Base-by-base conservation (phyloP, 2,888 invertebrate genomes). In the Micoletzkya japonica region DNA sequence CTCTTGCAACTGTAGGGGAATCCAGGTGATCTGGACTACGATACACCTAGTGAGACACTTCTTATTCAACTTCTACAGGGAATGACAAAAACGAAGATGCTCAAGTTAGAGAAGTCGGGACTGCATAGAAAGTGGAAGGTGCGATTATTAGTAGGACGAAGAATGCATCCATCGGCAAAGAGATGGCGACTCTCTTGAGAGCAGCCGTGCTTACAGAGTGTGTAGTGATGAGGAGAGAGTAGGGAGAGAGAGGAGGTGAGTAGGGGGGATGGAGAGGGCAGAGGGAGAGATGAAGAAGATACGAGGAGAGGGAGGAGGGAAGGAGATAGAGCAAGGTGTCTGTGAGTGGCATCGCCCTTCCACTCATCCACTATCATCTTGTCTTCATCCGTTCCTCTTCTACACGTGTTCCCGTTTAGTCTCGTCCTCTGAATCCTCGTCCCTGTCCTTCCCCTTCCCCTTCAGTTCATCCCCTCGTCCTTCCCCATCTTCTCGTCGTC, bases 341-440 rank as follows among this genome's bases (percentile, higher is more conserved):
- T 26, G 58, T 39, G 44, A 59, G 59, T 59, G 59, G 39, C 59
- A n/a, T 26, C 37, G 58, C 58, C 37, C 59, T 39, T 30, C 59
- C 32, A 10, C n/a, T n/a, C n/a, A n/a, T n/a, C 20, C 14, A 14
- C 44, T 20, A 44, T 44, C 14, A 14, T 20, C 44, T 14, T 44
- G 44, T 44, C 44, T 44, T 50, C 50, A 50, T 63, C 63, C 50
- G 32, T 32, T 32, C 34, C 32, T 26, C 30, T 61, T 36, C 58
- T n/a, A n/a, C 63, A 63, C 50, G 32, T 63, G 63, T 63, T 63
- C 50, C 49, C 24, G 34, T 63, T 63, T 63, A 63, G 50, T 32
- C 36, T 32, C 50, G 24, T 4, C 30, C 32, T 30, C 44, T 44
- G 2, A 37, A 36, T 37, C 58, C n/a, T 34, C 37, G 36, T 59